Base-by-base conservation (phyloP, 1,140 invertebrate genomes). In the Coboldia fuscipes region DNA sequence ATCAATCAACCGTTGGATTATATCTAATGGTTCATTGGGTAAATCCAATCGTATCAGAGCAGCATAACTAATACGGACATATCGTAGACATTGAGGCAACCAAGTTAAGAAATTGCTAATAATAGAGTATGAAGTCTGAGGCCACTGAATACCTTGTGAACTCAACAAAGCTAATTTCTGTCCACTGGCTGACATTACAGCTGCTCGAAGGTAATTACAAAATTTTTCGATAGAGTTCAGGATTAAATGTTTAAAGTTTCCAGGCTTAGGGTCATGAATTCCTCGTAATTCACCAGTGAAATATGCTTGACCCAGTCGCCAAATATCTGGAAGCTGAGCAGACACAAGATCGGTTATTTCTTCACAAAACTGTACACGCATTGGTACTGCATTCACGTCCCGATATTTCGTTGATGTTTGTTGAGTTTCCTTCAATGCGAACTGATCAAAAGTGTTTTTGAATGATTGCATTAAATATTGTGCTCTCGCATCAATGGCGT, bases 291-390 rank as follows among this genome's bases (percentile, higher is more conserved):
- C 81, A 3, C 80, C 82, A 10, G 70, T 75, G 47, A 92, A 86
- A 56, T 92, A 93, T 33, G 77, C 71, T 49, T 88, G 82, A 3
- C 85, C 83, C 3, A 93, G 62, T 54, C 79, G 77, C 83, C 84
- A 89, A 8, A 92, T 58, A 54, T 88, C 79, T 1, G 83, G 82
- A 31, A 58, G 28, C 32, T 54, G 51, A 18, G 48, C 50, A 8
- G 50, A 47, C 2, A 51, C 50, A 37, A 55, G 49, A 19, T 55
- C 52, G 33, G 48, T 53, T 5, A 55, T 44, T 24, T 55, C 52
- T 33, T 55, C 52, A 35, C 52, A 55, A 17, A 55, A 55, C 13
- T 47, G 39, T 0, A 55, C 52, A 2, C 52, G 45, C 18, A 30
- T 45, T 7, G 51, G 51, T 3, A 45, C 38, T 21, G 50, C 46